These are phyloP conservation scores for Trichogramma evanescens DNA, from an alignment of 2,888 invertebrate genomes.

Conservation along the genomic window DNA sequence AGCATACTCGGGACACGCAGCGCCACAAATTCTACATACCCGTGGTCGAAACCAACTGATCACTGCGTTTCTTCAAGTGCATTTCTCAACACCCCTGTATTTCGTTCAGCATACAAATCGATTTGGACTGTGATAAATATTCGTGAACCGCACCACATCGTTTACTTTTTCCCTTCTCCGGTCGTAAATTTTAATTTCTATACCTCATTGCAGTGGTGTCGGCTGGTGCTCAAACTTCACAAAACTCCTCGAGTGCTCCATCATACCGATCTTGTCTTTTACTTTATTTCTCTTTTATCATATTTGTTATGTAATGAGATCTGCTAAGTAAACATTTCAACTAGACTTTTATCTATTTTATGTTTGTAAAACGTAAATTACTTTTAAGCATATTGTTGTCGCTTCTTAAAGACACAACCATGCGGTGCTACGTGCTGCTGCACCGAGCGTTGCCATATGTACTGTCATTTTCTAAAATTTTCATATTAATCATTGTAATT, in stretches of 20 bases:
- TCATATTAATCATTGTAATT: background rate
- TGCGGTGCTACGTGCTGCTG: background rate
- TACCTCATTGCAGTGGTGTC: background rate
- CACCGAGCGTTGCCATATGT: constrained; percentile 13
- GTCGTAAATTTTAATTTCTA: background rate
- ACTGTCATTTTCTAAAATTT: background rate
- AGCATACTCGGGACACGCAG: constrained; percentile 76
- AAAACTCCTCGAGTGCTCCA: background rate
- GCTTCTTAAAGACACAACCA: background rate
- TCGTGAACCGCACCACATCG: background rate
- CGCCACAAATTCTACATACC: constrained; percentile 79
- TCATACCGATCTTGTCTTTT: constrained; percentile 1
- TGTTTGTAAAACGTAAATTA: background rate
- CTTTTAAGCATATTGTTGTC: constrained; percentile 4
- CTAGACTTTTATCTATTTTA: background rate
- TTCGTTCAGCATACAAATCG: constrained; percentile 1
- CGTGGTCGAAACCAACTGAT: constrained; percentile 44
- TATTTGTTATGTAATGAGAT: constrained; percentile 2
- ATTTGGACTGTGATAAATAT: constrained; percentile 22
- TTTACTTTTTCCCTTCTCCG: background rate
- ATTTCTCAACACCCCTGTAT: background rate
- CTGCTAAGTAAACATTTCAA: background rate
- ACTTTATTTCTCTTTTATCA: constrained; percentile 3
- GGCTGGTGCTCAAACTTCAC: background rate
- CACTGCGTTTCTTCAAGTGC: background rate